These are phyloP conservation scores for Nymphalis c-album DNA, from an alignment of 2,888 invertebrate species.

Conservation along the genomic window DNA sequence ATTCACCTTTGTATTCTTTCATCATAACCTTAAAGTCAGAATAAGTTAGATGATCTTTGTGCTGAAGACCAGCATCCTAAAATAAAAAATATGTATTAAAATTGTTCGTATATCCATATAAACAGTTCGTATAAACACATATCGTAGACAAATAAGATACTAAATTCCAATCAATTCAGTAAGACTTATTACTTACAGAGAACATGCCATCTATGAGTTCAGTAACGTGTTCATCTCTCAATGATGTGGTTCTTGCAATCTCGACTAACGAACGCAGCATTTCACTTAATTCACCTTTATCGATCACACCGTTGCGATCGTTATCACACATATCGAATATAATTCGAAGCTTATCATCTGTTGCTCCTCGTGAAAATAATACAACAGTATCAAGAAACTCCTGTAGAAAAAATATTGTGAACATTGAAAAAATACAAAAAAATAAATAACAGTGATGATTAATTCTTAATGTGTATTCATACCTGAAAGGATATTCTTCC, in stretches of 20 bases:
- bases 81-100: constrained; percentile 9
- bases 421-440: not conserved
- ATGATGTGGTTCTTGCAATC: constrained; percentile 94
- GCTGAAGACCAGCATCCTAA: constrained; percentile 92
- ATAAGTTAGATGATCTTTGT: constrained; percentile 94
- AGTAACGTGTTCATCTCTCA: constrained; percentile 94
- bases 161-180: too few species aligned
- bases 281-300: constrained; percentile 95
- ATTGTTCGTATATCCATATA: too few species aligned
- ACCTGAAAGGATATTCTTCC: constrained; percentile 96
- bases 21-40: constrained; percentile 97
- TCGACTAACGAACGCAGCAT: constrained; percentile 96
- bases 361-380: constrained; percentile 94
- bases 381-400: constrained; percentile 97
- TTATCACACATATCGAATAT: constrained; percentile 99
- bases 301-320: constrained; percentile 95
- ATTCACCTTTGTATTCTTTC: constrained; percentile 97
- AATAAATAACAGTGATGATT: not conserved
- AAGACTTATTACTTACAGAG: constrained; percentile 75
- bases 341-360: constrained; percentile 95
- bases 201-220: constrained; percentile 97
- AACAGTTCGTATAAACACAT: too few species aligned
- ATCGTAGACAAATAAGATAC: too few species aligned
- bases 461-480: constrained; percentile 28
- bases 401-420: constrained; percentile 55